phyloP scores from a whole-genome alignment of 1,140 invertebrate species.

The Bombus consobrinus region DNA sequence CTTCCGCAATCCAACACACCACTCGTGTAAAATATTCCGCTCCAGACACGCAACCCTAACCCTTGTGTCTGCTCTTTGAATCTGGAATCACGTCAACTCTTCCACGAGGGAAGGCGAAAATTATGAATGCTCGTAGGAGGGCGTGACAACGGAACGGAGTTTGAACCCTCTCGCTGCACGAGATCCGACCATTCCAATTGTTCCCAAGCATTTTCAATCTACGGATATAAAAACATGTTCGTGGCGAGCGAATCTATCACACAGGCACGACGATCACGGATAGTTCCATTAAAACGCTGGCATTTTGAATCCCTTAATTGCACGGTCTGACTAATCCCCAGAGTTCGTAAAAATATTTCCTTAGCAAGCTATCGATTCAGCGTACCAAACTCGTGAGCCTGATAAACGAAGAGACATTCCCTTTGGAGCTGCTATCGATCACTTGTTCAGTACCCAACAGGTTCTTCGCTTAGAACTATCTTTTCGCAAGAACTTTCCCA shows the following conservation, averaged over 20 bases:
- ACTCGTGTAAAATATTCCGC: too few relatives aligned
- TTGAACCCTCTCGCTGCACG: not conserved
- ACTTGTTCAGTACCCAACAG: constrained; percentile 30
- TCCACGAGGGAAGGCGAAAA: not conserved
- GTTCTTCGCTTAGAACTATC: not conserved
- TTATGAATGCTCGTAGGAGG: constrained; percentile 30
- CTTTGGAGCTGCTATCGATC: constrained; percentile 25
- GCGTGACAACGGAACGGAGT: not conserved
- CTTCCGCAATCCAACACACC: too few relatives aligned
- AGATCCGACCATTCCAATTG: not conserved
- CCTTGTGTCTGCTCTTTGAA: not conserved
- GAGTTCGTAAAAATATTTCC: constrained; percentile 11
- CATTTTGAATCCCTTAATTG: not conserved
- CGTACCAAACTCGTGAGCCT: not conserved
- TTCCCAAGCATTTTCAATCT: not conserved
- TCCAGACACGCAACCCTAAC: not conserved
- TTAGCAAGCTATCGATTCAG: not conserved
- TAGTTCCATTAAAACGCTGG: constrained; percentile 2
- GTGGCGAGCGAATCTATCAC: not conserved
- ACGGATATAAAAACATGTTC: not conserved
- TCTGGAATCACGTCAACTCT: not conserved
- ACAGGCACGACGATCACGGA: not conserved
- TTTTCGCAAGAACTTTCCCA: not conserved
- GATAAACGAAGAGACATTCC: constrained; percentile 30
- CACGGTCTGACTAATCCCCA: not conserved